Evolutionary conservation across 2,113 vertebrate genomes (phyloP), one percentile per base, ranked within the genome.

Genomic region (Dolichallabes microphthalmus): DNA sequence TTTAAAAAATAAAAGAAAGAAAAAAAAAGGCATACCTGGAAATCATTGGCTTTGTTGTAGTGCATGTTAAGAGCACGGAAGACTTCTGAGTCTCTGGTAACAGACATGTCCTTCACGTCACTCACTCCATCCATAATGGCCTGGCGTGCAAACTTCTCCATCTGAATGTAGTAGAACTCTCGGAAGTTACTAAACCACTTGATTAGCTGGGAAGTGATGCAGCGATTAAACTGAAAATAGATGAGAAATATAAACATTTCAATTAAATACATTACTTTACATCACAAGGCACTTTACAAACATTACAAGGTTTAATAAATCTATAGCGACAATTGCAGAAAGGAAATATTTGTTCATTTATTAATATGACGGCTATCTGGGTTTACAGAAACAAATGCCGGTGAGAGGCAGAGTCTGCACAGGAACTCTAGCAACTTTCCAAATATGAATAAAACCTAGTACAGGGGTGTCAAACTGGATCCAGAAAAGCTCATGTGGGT

Each of bases 131-230:
- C 97, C 8, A 95, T 90, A 69, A 98, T 93, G 11, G 97, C 95
- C 94, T 98, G 98, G 6, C 98, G 96, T 39, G 97, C 97, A 88
- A 94, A 98, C 93, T 98, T 99, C 93, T 99, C 98, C 96, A 98
- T 98, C 92, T 99, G 98, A 93, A 99, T 99, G 91, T 99, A 99
- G 93, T 97, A 99, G 92, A 99, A 99, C 92, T 99, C 98, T 4
- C 98, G 94, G 90, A 99, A 99, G 92, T 99, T 99, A 91, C 98
- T 99, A 94, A 99, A 99, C 98, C 98, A 99, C 90, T 99, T 99
- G 94, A 98, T 98, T 88, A 99, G 96, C 95, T 99, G 98, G 50
- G 98, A 99, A 68, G 97, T 98, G 92, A 97, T 96, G 93, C 97
- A 98, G 90, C 97, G 97, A 88, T 97, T 98, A 92, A 99, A 99